Conservation (phyloP, 2,797 vertebrate species). For the Siniperca undulata region DNA sequence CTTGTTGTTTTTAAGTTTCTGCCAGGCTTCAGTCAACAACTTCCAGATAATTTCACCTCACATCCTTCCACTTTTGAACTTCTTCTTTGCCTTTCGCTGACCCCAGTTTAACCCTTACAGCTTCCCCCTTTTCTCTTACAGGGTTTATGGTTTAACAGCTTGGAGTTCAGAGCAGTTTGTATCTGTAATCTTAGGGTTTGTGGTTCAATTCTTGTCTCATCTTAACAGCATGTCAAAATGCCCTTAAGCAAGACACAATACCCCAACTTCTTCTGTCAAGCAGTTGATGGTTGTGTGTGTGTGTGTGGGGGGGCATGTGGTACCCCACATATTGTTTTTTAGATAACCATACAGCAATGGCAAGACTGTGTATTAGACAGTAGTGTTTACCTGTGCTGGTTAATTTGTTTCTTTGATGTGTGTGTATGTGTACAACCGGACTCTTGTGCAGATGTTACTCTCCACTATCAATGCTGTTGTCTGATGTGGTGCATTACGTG, state of each 20-base stretch:
- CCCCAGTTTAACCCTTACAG: constrained; percentile 59
- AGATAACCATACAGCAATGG: constrained; percentile 20
- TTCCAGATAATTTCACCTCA: constrained; percentile 69
- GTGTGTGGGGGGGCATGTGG: constrained; percentile 24
- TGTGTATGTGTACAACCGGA: constrained; percentile 35
- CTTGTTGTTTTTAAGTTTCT: constrained; percentile 57
- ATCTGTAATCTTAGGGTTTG: constrained; percentile 12
- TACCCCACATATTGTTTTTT: constrained; percentile 33
- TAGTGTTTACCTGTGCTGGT: constrained; percentile 33
- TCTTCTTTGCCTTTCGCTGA: constrained; percentile 67
- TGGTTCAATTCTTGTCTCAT: neutral
- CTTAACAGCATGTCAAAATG: neutral
- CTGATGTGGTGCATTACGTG: constrained; percentile 71
- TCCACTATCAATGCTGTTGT: constrained; percentile 30
- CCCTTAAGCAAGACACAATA: neutral
- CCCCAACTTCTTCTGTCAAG: neutral
- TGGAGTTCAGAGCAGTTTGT: neutral
- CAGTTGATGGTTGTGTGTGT: neutral
- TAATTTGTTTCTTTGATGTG: constrained; percentile 63
- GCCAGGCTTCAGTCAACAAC: constrained; percentile 67
- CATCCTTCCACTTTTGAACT: constrained; percentile 80
- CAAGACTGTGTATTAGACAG: constrained; percentile 13
- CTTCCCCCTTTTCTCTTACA: constrained; percentile 55
- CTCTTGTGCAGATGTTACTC: constrained; percentile 25
- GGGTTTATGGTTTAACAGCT: constrained; percentile 33